phyloP scores from a whole-genome alignment of 2,888 invertebrate genomes.

The Phrixothrix hirtus region DNA sequence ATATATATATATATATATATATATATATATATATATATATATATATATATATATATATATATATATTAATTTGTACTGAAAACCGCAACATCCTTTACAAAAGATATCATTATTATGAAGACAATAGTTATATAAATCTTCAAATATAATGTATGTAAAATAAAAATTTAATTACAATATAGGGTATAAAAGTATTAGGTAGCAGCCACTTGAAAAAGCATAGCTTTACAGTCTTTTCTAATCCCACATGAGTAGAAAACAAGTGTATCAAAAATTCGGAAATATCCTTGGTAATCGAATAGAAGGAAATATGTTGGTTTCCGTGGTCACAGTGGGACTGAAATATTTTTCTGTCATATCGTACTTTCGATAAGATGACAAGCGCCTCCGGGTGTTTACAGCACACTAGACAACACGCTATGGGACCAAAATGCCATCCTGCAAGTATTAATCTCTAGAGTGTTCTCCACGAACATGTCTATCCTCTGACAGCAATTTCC shows the following conservation, averaged over 20 bases:
- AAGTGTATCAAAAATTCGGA: not conserved
- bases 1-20: too few relatives aligned
- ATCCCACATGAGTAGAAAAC: not conserved
- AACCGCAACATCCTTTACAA: too few relatives aligned
- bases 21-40: too few relatives aligned
- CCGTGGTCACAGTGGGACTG: not conserved
- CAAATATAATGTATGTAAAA: too few relatives aligned
- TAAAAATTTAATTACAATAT: too few relatives aligned
- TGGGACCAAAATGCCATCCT: conserved; percentile 25
- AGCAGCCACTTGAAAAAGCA: not conserved
- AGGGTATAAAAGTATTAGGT: too few relatives aligned
- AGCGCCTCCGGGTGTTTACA: conserved; percentile 27
- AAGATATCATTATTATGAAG: too few relatives aligned
- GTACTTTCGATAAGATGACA: conserved; percentile 25
- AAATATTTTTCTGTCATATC: not conserved
- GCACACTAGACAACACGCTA: conserved; percentile 24
- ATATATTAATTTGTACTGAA: too few relatives aligned
- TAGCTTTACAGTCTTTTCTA: not conserved
- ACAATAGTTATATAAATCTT: too few relatives aligned
- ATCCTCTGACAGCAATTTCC: conserved; percentile 15
- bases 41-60: too few relatives aligned
- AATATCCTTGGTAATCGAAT: not conserved
- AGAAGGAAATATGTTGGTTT: not conserved
- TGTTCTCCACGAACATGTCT: conserved; percentile 25
- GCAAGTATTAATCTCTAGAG: conserved; percentile 31